These are phyloP conservation scores for Drosophila funebris DNA, from an alignment of 1,140 invertebrate species.

Conservation along the genomic window DNA sequence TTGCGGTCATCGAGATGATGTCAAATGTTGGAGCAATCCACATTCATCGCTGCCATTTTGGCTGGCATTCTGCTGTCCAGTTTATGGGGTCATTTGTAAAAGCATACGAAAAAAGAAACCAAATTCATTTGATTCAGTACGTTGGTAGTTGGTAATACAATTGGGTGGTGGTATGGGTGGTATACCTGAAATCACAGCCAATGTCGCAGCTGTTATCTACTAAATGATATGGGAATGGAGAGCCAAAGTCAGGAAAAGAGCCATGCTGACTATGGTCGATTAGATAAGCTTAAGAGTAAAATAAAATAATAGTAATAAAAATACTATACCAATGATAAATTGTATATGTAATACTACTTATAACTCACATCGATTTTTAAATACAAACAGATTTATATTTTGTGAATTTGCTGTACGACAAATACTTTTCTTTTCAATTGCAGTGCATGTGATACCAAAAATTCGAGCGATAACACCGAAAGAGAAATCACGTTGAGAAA, in stretches of 20 bases:
- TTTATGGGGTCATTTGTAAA: constrained; percentile 16
- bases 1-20: constrained; percentile 21
- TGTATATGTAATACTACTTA: constrained; percentile 5
- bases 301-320: background rate
- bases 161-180: background rate
- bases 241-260: background rate
- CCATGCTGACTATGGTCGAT: too few species aligned
- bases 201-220: constrained; percentile 38
- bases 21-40: background rate
- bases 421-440: constrained; percentile 26
- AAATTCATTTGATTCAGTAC: background rate
- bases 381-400: background rate
- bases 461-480: constrained; percentile 29
- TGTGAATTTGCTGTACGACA: constrained; percentile 1
- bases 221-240: constrained; percentile 11
- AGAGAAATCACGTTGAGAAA: constrained; percentile 25
- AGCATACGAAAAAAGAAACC: background rate
- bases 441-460: constrained; percentile 73
- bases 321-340: background rate
- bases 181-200: constrained; percentile 27
- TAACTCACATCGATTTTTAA: constrained; percentile 2
- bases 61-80: background rate
- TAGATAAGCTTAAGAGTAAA: constrained; percentile 31
- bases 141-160: constrained; percentile 7
- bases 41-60: constrained; percentile 14